These are phyloP conservation scores for Andrena cerasifolii DNA, from an alignment of 1,140 invertebrate genomes.

Conservation along the genomic window DNA sequence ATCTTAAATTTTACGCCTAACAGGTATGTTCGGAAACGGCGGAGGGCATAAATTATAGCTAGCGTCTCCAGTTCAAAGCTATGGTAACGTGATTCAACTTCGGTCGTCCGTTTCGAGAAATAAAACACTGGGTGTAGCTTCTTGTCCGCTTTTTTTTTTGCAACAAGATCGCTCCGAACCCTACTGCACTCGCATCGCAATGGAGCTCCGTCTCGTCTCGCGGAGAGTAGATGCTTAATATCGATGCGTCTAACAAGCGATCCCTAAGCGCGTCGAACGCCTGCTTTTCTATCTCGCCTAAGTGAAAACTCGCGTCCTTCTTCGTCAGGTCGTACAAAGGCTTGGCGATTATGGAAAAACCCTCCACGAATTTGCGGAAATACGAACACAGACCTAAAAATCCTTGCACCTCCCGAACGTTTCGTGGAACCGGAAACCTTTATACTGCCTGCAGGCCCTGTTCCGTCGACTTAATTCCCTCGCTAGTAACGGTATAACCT, in stretches of 20 bases:
- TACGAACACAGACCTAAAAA: too few species aligned
- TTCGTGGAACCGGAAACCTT: too few species aligned
- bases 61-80: too few species aligned
- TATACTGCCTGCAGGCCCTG: too few species aligned
- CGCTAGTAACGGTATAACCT: too few species aligned
- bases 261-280: slow-evolving; percentile 19
- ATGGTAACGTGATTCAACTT: too few species aligned
- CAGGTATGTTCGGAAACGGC: too few species aligned
- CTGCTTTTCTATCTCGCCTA: slow-evolving; percentile 7
- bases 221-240: slow-evolving; percentile 19
- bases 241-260: background rate
- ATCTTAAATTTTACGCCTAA: too few species aligned
- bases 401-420: too few species aligned
- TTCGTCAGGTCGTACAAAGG: slow-evolving; percentile 24
- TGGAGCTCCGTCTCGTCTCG: slow-evolving; percentile 19
- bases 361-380: too few species aligned
- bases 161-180: too few species aligned
- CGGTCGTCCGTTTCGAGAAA: slow-evolving; percentile 24
- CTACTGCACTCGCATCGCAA: slow-evolving; percentile 27
- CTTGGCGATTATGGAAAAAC: slow-evolving; percentile 13
- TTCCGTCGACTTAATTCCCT: too few species aligned
- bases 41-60: background rate
- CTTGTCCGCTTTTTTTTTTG: slow-evolving; percentile 20
- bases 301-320: slow-evolving; percentile 3
- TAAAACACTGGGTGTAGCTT: slow-evolving; percentile 26